These are phyloP conservation scores for Drosophila emarginata DNA, from an alignment of 2,888 invertebrate genomes.

Conservation along the genomic window DNA sequence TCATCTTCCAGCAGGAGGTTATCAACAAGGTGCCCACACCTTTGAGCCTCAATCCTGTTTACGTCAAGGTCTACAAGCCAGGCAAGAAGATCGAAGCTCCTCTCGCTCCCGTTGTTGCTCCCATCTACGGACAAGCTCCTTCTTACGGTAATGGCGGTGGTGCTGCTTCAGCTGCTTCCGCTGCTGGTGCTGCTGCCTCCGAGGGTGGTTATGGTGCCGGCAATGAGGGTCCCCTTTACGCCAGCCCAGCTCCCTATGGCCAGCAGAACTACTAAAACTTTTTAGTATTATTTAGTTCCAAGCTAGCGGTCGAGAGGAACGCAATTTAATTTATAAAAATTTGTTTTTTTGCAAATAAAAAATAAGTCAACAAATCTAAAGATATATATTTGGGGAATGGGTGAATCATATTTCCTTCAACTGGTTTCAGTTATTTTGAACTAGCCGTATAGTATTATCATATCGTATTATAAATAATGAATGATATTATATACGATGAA, in stretches of 20 bases:
- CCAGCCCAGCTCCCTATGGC: conserved; percentile 63
- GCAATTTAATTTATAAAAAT: conserved; percentile 51
- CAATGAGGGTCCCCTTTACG: conserved; percentile 56
- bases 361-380: conserved; percentile 33
- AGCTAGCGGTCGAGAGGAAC: background rate
- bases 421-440: too few relatives aligned
- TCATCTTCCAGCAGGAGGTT: conserved; percentile 81
- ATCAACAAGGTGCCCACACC: conserved; percentile 81
- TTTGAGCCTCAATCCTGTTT: conserved; percentile 80
- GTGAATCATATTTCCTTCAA: too few relatives aligned
- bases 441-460: too few relatives aligned
- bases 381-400: background rate
- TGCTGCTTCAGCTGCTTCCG: conserved; percentile 36
- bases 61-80: conserved; percentile 81
- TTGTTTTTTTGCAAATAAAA: conserved; percentile 64
- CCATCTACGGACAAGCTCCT: conserved; percentile 60
- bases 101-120: conserved; percentile 68
- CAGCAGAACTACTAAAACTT: conserved; percentile 54
- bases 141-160: conserved; percentile 43
- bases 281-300: conserved; percentile 7
- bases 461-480: too few relatives aligned
- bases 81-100: conserved; percentile 79
- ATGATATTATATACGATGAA: too few relatives aligned
- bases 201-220: conserved; percentile 59
- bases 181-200: conserved; percentile 41